These are phyloP conservation scores for Rotaria sp. DNA, from an alignment of 2,888 invertebrate genomes.

Conservation along the genomic window DNA sequence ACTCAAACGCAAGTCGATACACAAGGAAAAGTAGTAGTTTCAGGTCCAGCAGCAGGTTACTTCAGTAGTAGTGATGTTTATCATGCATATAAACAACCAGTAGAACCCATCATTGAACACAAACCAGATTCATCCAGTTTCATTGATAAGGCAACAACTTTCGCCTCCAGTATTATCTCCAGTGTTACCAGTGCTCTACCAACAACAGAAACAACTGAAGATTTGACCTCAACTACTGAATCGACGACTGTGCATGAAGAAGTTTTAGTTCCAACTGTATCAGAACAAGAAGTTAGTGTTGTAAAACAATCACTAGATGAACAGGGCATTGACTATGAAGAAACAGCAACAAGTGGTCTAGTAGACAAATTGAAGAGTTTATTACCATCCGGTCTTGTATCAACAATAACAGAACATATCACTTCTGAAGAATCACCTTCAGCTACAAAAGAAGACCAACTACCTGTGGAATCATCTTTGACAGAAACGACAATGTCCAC, in stretches of 20 bases:
- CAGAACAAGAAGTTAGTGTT: too few species aligned
- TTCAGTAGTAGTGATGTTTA: conserved; percentile 3
- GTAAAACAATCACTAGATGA: too few species aligned
- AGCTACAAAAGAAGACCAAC: too few species aligned
- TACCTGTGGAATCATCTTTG: too few species aligned
- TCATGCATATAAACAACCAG: not conserved
- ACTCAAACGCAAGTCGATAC: not conserved
- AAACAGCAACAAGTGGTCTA: too few species aligned
- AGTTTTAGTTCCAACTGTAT: not conserved
- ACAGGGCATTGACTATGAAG: too few species aligned
- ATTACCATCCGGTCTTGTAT: too few species aligned
- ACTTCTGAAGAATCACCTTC: too few species aligned
- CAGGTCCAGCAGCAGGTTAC: not conserved
- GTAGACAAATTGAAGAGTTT: too few species aligned
- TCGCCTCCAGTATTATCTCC: not conserved
- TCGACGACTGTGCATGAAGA: too few species aligned
- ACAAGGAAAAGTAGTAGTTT: not conserved
- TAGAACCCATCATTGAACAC: not conserved
- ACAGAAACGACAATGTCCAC: too few species aligned
- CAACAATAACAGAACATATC: too few species aligned
- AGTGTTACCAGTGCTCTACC: not conserved
- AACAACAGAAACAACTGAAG: not conserved
- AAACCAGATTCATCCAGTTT: not conserved
- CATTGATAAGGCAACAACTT: not conserved
- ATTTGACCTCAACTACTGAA: not conserved